Evolutionary conservation across 2,113 vertebrate species (phyloP).

Genomic region (Morone chrysops): DNA sequence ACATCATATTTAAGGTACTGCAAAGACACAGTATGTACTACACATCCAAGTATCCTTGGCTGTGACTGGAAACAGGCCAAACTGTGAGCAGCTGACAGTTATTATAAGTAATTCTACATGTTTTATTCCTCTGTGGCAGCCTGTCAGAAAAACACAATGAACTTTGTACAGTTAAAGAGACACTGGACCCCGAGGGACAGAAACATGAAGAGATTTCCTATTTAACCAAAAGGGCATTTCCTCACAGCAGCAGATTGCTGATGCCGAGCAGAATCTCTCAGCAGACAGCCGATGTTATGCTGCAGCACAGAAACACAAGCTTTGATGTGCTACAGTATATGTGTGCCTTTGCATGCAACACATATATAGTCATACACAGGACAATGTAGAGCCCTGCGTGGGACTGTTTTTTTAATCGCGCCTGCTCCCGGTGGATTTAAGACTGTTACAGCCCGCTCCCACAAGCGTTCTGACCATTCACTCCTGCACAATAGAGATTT

Average conservation of each 20-base stretch:
- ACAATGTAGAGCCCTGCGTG: too few species aligned
- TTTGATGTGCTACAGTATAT: not conserved
- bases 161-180: not conserved
- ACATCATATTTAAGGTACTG: slow-evolving; percentile 6
- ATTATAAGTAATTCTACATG: not conserved
- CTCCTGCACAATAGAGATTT: too few species aligned
- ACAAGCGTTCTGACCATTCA: too few species aligned
- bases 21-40: not conserved
- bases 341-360: not conserved
- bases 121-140: slow-evolving; percentile 4
- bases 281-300: not conserved
- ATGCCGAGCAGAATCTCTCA: not conserved
- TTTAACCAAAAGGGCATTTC: not conserved
- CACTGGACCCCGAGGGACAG: not conserved
- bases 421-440: too few species aligned
- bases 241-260: not conserved
- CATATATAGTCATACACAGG: too few species aligned
- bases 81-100: not conserved
- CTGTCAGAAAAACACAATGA: slow-evolving; percentile 2
- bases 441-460: too few species aligned
- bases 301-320: not conserved
- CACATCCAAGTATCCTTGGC: not conserved
- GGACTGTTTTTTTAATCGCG: too few species aligned
- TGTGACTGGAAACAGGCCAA: not conserved
- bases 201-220: not conserved